Evolutionary conservation across 2,888 invertebrate genomes (phyloP), one percentile per base, ranked within the genome.

Genomic region (Drosophila mayaguana): DNA sequence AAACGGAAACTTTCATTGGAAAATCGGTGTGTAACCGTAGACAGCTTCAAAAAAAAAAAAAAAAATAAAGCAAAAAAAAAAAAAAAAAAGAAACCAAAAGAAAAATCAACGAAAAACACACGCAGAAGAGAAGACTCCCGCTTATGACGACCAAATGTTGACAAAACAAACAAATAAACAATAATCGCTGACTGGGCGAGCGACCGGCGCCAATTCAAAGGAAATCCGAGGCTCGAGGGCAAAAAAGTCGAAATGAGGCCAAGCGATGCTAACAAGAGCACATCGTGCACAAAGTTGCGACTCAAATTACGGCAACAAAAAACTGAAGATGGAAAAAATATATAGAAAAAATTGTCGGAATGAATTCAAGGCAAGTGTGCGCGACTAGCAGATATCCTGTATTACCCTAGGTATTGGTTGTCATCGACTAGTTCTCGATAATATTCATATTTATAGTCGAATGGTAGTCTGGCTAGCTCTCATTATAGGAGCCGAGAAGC

Each of bases 131-230:
- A 28, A 28, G 55, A 32, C 62, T 71, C 63, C 56, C 76, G 77
- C 67, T 71, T 72, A 74, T 77, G 79, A 74, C 78, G 51, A 78
- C 72, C 80, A 80, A 88, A 78, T 84, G 84, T 84, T 84, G 84
- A 84, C 84, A 88, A 86, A 84, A 84, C 88, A 84, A 86, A 86
- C 78, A 88, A 88, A 83, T 85, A 84, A 83, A 76, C 75, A 71
- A 75, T 69, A 75, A 69, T 68, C 69, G 69, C 60, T 55, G 73
- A 45, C 42, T 28, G 50, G 46, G 36, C 40, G 50, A 62, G 56
- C 54, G 51, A 72, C 64, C 63, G 83, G 83, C 86, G 78, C 74
- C 75, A 72, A 83, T 84, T 86, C 84, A 88, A 84, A 86, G 86
- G 79, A 83, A 85, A 85, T 59, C 57, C 62, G 67, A 71, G 56